Base-by-base conservation (phyloP, 2,888 invertebrate species). In the Leptarthrus brevirostris region DNA sequence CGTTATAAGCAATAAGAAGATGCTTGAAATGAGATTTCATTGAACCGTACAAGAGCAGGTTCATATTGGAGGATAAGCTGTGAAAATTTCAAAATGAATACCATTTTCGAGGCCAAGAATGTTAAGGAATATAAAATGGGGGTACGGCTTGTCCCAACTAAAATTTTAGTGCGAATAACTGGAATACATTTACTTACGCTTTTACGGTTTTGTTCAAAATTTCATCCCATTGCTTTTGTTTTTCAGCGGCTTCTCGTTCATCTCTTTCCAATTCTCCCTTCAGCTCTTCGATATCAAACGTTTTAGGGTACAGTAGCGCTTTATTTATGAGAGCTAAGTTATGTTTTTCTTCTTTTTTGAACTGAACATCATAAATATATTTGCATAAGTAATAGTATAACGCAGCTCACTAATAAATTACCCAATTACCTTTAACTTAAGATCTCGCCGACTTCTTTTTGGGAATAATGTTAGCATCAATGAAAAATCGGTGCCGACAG, bases 401-500 rank as follows among this genome's bases (percentile, higher is more conserved):
- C n/a, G n/a, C n/a, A n/a, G n/a, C n/a, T n/a, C n/a, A n/a, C n/a
- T n/a, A n/a, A n/a, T n/a, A n/a, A n/a, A n/a, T n/a, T n/a, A n/a
- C n/a, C n/a, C n/a, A n/a, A n/a, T 52, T 40, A 87, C 87, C 86
- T 98, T 98, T 30, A 93, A 86, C 84, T 97, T 97, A 8, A 98
- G 86, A 80, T 97, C 96, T 72, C 90, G 86, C 12, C 97, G 86
- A 0, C 89, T 90, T 74, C 97, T 87, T 49, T 90, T 89, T 0
- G 94, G 92, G 86, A 97, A 96, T 49, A 95, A 86, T 64, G 90
- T 89, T 75, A 91, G 88, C 94, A 98, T 97, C 69, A 96, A 85
- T 3, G 94, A 90, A 85, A 98, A 98, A 86, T 98, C 97, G 0
- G 97, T 96, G 0, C 97, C 97, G 64, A 97, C 89, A 6, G 92